These are phyloP conservation scores for Tachysurus vachellii DNA, from an alignment of 2,113 vertebrate species.

Conservation along the genomic window DNA sequence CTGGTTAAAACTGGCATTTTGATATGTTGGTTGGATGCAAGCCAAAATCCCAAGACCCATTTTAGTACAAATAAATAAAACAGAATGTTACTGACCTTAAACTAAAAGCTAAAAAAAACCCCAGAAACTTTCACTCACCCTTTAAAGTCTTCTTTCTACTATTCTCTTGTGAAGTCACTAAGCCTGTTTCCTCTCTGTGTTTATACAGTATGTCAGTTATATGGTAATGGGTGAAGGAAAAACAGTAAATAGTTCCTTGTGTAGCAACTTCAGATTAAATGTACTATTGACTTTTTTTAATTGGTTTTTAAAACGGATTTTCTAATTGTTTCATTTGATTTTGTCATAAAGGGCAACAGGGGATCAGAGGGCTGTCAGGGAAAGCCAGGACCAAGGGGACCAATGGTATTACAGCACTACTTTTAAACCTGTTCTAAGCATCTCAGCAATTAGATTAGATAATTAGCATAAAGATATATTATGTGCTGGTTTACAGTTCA, in stretches of 20 bases:
- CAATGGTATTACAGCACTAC: slow-evolving; percentile 68
- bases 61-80: background rate
- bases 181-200: background rate
- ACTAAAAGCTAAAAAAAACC: background rate
- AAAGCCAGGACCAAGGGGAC: slow-evolving; percentile 74
- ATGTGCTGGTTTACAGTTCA: background rate
- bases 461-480: background rate
- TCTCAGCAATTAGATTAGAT: background rate
- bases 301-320: background rate
- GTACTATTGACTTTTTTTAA: background rate
- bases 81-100: background rate
- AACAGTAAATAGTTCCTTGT: background rate
- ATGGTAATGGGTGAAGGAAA: background rate
- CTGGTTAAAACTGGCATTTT: background rate
- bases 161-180: background rate
- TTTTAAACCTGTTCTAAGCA: background rate
- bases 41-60: background rate
- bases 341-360: slow-evolving; percentile 73
- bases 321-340: background rate
- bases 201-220: background rate
- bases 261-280: background rate
- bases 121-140: background rate
- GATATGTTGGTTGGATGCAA: background rate
- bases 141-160: background rate
- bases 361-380: slow-evolving; percentile 77